These are phyloP conservation scores for Noctuana brunneofusca DNA, from an alignment of 2,888 invertebrate genomes.

Conservation along the genomic window DNA sequence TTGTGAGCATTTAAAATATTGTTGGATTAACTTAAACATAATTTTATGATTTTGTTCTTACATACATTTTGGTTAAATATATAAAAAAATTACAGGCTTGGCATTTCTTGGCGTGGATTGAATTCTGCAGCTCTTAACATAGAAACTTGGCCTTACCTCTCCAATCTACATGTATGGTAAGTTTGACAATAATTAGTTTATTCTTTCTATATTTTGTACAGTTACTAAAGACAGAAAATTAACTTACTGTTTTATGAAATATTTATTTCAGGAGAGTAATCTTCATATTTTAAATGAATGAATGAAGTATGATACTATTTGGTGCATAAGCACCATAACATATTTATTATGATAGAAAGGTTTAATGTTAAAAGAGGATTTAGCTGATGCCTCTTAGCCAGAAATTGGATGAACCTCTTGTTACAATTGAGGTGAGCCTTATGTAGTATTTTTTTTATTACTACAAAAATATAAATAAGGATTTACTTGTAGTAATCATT, in stretches of 20 bases:
- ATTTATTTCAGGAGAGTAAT: conserved; percentile 68
- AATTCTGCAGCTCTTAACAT: background rate
- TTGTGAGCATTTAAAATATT: too few species aligned
- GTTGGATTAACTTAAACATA: too few species aligned
- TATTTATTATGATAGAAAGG: conserved; percentile 78
- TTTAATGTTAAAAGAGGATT: conserved; percentile 75
- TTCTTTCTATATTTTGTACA: conserved; percentile 2
- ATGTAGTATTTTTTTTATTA: conserved; percentile 11
- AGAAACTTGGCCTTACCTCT: background rate
- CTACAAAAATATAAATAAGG: background rate
- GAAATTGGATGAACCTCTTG: conserved; percentile 82
- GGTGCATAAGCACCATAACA: conserved; percentile 74
- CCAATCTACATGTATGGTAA: conserved; percentile 39
- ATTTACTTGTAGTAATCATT: background rate
- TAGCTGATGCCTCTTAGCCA: conserved; percentile 83
- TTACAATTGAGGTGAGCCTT: conserved; percentile 80
- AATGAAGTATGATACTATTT: conserved; percentile 65
- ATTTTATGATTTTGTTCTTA: too few species aligned
- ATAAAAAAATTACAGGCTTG: background rate
- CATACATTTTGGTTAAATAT: too few species aligned
- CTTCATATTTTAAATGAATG: conserved; percentile 58
- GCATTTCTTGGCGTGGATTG: background rate
- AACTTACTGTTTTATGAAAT: conserved; percentile 34
- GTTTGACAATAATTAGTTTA: conserved; percentile 19
- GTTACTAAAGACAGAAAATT: background rate